Evolutionary conservation across 30 jellyfish, hydroid and myxozoan genomes (phyloP), one percentile per base, ranked within the genome.

Genomic region (Aurelia sp.): DNA sequence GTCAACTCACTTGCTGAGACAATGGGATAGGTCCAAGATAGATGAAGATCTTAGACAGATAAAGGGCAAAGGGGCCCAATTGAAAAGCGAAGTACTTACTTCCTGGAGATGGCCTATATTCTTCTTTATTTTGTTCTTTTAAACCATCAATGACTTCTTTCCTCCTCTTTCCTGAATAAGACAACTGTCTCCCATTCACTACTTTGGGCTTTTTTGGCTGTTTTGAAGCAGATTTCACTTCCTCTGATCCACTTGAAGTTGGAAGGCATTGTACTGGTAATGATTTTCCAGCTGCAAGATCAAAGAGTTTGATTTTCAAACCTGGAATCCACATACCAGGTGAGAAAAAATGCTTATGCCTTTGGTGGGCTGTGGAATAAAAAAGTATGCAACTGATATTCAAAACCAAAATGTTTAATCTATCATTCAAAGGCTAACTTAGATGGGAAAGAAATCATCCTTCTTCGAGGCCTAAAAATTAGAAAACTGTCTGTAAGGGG

Each of bases 131-230:
- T 23, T 74, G 82, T 35, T 88, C 88, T 30, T 70, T 82, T 16
- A 88, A 17, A 18, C 63, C 83, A 30, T 88, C 97, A 4, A 88
- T 88, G 15, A 80, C 72, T 31, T 88, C 97, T 71, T 88, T 88
- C 53, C 85, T 88, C 16, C 92, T 51, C 30, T 79, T 79, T 13
- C 97, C 88, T 11, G 92, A 79, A 63, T 52, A 69, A 0, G 79
- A 18, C 12, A 17, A 59, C 61, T 59, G 66, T 65, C 50, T 37
- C 58, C 83, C 52, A 23, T 64, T 78, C 21, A 76, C 31, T 15
- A 69, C 60, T 80, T 68, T 44, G 2, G 55, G 76, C 74, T 81
- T 66, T 59, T 30, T 69, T 13, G 47, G 62, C 19, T 30, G 71
- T 3, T 27, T 71, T 21, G 55, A 51, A 11, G 81, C 31, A 20